Evolutionary conservation across 2,113 vertebrate species (phyloP).

Genomic region (Bubo blakistoni): DNA sequence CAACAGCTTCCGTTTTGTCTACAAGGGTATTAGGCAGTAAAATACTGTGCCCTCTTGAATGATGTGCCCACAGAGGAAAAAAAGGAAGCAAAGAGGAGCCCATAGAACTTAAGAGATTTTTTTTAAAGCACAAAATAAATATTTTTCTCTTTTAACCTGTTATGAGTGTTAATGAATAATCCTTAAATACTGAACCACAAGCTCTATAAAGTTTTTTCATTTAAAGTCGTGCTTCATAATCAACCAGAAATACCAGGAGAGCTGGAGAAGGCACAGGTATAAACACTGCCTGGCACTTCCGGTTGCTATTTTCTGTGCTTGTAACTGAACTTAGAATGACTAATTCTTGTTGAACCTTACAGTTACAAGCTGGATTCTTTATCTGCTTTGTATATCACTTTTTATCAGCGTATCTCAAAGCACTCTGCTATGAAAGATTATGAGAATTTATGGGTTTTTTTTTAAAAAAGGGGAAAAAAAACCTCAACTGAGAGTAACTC

Average conservation of each 20-base stretch:
- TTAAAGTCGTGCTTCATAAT: background rate
- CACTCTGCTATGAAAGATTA: background rate
- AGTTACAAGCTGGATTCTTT: background rate
- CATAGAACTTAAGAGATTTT: background rate
- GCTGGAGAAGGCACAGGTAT: background rate
- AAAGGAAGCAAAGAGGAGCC: background rate
- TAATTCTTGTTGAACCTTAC: background rate
- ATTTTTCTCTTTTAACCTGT: background rate
- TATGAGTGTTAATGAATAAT: background rate
- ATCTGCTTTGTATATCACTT: background rate
- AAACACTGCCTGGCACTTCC: background rate
- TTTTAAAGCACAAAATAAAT: background rate
- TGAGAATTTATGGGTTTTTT: background rate
- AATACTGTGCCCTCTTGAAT: background rate
- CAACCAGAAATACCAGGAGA: background rate
- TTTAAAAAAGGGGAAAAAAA: background rate
- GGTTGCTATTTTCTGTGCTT: background rate
- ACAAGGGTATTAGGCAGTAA: background rate
- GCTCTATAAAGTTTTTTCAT: background rate
- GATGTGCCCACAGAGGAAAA: background rate
- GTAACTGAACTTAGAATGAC: background rate
- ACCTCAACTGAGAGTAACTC: background rate
- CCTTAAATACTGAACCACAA: background rate
- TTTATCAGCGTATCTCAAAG: background rate
- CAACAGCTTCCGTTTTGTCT: background rate